phyloP scores from a whole-genome alignment of 2,797 vertebrate genomes.

The Pseudotriccus pelzelni region DNA sequence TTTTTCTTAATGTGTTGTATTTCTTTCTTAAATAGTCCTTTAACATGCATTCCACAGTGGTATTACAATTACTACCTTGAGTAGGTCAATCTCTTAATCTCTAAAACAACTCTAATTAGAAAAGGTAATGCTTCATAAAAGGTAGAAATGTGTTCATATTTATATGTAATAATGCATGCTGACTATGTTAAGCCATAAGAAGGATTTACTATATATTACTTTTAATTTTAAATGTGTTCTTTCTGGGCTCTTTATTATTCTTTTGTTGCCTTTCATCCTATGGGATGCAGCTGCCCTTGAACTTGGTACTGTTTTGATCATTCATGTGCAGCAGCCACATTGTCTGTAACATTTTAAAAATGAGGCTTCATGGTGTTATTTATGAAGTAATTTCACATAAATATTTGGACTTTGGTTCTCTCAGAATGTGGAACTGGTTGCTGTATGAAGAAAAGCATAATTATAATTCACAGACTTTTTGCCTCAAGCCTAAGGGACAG shows the following conservation, averaged over 20 bases:
- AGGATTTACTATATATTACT: constrained; percentile 53
- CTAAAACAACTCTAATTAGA: constrained; percentile 29
- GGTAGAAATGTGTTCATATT: neutral
- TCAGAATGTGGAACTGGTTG: constrained; percentile 70
- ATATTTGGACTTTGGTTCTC: constrained; percentile 73
- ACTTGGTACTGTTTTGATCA: constrained; percentile 79
- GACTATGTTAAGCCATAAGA: constrained; percentile 13
- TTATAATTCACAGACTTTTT: constrained; percentile 80
- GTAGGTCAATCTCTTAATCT: constrained; percentile 30
- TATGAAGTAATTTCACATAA: constrained; percentile 74
- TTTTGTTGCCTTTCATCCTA: constrained; percentile 81
- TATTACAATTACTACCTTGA: neutral
- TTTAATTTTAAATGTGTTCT: constrained; percentile 78
- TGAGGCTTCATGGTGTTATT: constrained; percentile 72
- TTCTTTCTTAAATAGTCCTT: constrained; percentile 5
- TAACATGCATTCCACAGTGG: neutral
- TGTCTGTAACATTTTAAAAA: constrained; percentile 78
- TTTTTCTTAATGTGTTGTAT: neutral
- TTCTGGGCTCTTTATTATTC: constrained; percentile 74
- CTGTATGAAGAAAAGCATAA: constrained; percentile 78
- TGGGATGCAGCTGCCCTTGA: constrained; percentile 80
- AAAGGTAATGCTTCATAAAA: neutral
- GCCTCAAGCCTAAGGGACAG: constrained; percentile 78
- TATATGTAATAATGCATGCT: constrained; percentile 10
- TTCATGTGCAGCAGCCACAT: constrained; percentile 79